Base-by-base conservation (phyloP, 2,113 vertebrate genomes). In the human (Homo sapiens) region DNA sequence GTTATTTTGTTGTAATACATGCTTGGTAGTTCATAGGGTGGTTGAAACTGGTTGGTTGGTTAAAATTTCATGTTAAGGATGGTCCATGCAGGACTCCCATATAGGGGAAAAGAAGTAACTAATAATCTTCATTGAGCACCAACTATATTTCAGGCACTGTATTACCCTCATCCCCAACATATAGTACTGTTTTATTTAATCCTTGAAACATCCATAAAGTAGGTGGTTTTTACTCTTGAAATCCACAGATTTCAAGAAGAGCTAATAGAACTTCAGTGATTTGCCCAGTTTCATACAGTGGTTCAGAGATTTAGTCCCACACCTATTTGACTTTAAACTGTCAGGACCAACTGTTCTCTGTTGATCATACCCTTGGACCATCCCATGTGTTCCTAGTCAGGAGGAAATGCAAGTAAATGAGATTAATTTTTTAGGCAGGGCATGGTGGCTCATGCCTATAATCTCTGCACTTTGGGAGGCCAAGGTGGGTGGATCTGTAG, bases 361-460 rank as follows among this genome's bases (percentile, higher is more conserved):
- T 95, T 95, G 91, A 64, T 96, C 78, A 81, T 25, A 84, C 17
- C 55, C 17, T 40, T 88, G 64, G 70, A 35, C 68, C 55, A 61
- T 85, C 73, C 89, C 73, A 68, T 93, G 91, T 48, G 89, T 96
- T 93, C 45, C 32, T 70, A 84, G 85, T 84, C 45, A 59, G 70
- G 93, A 68, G 78, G 95, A 95, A 95, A 96, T 93, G 87, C 48
- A 95, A 94, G 80, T 68, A 93, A 95, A 59, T 93, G 90, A 97
- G 90, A 93, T 86, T 55, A 90, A 93, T 90, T 88, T 89, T 93
- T 94, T 93, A 64, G 61, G 11, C 61, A 64, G 61, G 61, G 27
- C 61, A 64, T 13, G 12, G 27, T 64, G 61, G 27, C 27, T 64
- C 2, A 30, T 64, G 12, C 61, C 27, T 64, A 13, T 64, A 64